Conservation (phyloP, 1,140 invertebrate species). For the Arctopsyche grandis region DNA sequence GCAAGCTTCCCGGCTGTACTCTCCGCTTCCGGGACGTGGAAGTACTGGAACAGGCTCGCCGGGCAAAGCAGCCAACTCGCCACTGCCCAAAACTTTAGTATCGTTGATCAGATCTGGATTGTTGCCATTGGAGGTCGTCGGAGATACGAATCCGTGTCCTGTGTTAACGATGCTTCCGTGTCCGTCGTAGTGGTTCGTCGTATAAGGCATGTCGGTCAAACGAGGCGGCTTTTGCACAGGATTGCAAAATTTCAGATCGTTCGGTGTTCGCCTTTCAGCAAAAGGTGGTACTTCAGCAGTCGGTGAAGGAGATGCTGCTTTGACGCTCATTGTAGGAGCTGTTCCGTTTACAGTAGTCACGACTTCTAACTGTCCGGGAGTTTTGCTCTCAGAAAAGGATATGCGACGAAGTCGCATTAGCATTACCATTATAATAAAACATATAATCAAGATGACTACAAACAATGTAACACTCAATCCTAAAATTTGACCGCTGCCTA, state of each 20-base stretch:
- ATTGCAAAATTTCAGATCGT: conserved; percentile 70
- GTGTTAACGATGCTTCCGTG: conserved; percentile 71
- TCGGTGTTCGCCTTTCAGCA: conserved; percentile 62
- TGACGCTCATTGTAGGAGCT: conserved; percentile 63
- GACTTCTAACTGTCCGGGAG: conserved; percentile 75
- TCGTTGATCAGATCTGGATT: conserved; percentile 87
- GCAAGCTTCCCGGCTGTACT: conserved; percentile 74
- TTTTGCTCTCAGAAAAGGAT: conserved; percentile 79
- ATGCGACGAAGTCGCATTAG: conserved; percentile 76
- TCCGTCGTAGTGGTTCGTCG: conserved; percentile 71
- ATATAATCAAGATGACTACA: conserved; percentile 79
- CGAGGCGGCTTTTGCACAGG: conserved; percentile 76
- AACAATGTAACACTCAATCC: conserved; percentile 85
- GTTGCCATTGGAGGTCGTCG: conserved; percentile 75
- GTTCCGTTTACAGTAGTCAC: conserved; percentile 72
- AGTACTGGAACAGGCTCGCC: conserved; percentile 44
- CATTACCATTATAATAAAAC: conserved; percentile 78
- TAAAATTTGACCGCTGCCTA: conserved; percentile 86
- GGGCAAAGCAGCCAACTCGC: conserved; percentile 60
- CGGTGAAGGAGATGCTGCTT: conserved; percentile 55
- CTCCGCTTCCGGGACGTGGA: conserved; percentile 70
- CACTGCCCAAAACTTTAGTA: conserved; percentile 70
- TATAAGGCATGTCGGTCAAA: conserved; percentile 72
- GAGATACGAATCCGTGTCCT: conserved; percentile 72
- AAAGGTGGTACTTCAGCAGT: conserved; percentile 61